Evolutionary conservation across 2,113 vertebrate genomes (phyloP).

Genomic region (Archilochus colubris): DNA sequence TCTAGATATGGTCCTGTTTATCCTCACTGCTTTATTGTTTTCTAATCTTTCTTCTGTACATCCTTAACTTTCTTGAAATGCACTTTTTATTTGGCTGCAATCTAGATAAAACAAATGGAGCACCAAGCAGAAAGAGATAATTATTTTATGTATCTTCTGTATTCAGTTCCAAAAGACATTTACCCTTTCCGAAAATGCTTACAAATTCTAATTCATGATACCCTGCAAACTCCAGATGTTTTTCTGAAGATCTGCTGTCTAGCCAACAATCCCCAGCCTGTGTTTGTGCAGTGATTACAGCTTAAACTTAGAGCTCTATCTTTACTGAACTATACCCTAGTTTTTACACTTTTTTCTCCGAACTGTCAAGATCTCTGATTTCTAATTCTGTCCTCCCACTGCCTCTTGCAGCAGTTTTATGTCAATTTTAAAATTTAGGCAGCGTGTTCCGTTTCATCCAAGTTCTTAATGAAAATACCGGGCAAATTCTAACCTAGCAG

Average conservation of each 20-base stretch:
- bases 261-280: neutral
- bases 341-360: neutral
- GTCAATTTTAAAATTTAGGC: neutral
- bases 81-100: neutral
- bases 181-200: neutral
- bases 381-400: conserved; percentile 22
- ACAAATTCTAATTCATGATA: neutral
- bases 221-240: neutral
- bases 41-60: neutral
- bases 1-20: neutral
- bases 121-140: neutral
- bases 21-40: neutral
- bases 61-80: neutral
- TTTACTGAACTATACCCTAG: neutral
- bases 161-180: neutral
- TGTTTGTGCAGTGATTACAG: neutral
- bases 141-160: neutral
- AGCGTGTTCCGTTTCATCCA: neutral
- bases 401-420: neutral
- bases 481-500: neutral
- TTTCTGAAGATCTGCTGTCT: neutral
- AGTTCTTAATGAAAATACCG: neutral
- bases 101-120: neutral
- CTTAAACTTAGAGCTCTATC: neutral
- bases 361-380: conserved; percentile 16